These are phyloP conservation scores for Aptenodytes forsteri DNA, from an alignment of 2,113 vertebrate species.

Conservation along the genomic window DNA sequence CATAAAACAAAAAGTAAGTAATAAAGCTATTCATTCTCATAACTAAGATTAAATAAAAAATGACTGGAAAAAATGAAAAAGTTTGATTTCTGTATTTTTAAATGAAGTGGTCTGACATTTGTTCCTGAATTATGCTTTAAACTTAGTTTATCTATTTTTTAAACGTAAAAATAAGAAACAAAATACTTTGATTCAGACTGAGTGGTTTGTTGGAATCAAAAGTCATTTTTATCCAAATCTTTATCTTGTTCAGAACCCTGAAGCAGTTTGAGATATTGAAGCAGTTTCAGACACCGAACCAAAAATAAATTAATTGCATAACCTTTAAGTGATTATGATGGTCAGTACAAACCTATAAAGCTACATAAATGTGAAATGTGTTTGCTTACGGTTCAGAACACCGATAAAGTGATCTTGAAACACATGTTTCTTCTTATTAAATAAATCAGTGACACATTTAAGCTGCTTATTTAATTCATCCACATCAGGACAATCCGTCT, in stretches of 20 bases:
- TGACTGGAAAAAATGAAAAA: neutral
- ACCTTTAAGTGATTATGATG: neutral
- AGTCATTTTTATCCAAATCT: neutral
- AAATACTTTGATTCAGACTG: neutral
- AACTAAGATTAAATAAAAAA: neutral
- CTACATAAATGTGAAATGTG: neutral
- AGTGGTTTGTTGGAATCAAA: neutral
- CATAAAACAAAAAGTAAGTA: neutral
- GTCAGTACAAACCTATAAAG: neutral
- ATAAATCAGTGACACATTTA: constrained; percentile 79
- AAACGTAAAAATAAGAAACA: neutral
- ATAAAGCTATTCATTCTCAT: neutral
- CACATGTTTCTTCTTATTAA: constrained; percentile 86
- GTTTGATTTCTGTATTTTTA: neutral
- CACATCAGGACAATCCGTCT: constrained; percentile 82
- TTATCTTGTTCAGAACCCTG: neutral
- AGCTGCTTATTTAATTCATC: constrained; percentile 83
- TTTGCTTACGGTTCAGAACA: constrained; percentile 78
- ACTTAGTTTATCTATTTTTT: neutral
- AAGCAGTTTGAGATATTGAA: neutral
- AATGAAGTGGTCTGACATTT: neutral
- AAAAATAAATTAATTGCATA: neutral
- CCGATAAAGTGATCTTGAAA: constrained; percentile 82
- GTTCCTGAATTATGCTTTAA: neutral
- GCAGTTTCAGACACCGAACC: neutral